These are phyloP conservation scores for Chelon labrosus DNA, from an alignment of 2,797 vertebrate genomes.

Conservation along the genomic window DNA sequence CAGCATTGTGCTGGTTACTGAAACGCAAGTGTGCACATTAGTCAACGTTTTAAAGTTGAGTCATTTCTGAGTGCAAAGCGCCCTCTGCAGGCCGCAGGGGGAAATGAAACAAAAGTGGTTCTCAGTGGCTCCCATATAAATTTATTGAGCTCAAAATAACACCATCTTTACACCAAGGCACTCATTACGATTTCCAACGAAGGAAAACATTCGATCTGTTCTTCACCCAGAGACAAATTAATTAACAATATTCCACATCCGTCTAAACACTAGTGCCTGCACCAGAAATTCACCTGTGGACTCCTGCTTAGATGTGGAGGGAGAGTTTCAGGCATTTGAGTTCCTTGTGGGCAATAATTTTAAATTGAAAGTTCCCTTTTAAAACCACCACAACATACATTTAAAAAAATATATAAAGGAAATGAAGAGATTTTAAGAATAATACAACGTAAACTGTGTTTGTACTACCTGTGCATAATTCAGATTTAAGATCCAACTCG, in stretches of 20 bases:
- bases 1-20: no score
- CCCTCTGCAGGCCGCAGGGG: slow-evolving; percentile 68
- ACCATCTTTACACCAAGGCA: slow-evolving; percentile 42
- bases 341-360: slow-evolving; percentile 5
- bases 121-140: slow-evolving; percentile 27
- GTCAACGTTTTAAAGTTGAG: slow-evolving; percentile 2
- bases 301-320: slow-evolving; percentile 25
- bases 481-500: background rate
- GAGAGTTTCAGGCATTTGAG: slow-evolving; percentile 17
- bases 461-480: background rate
- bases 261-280: slow-evolving; percentile 72
- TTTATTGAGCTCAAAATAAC: slow-evolving; percentile 69
- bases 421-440: background rate
- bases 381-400: slow-evolving; percentile 25
- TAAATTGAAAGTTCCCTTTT: slow-evolving; percentile 15
- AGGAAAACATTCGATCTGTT: slow-evolving; percentile 15
- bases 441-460: background rate
- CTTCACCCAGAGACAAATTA: slow-evolving; percentile 15
- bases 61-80: slow-evolving; percentile 47
- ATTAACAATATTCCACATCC: slow-evolving; percentile 44
- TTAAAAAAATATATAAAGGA: slow-evolving; percentile 34
- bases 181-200: slow-evolving; percentile 10
- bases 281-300: slow-evolving; percentile 63
- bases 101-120: slow-evolving; percentile 16
- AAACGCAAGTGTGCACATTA: background rate